These are phyloP conservation scores for Babyrousa celebensis DNA, from an alignment of 2,797 vertebrate species.

Conservation along the genomic window DNA sequence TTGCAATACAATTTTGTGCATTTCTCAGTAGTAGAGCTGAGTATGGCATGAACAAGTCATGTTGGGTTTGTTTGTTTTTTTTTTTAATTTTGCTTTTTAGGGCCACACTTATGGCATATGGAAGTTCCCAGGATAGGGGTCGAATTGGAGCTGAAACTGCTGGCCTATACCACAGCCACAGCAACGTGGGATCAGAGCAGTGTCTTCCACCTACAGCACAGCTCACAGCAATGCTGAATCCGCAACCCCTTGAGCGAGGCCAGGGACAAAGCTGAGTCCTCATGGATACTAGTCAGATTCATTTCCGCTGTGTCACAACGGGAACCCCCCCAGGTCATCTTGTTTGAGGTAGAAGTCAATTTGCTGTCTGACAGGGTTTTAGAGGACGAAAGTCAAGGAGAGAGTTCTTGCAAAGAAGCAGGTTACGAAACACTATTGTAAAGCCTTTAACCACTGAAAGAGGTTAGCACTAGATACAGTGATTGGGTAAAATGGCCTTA, in stretches of 20 bases:
- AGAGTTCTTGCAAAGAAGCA: conserved; percentile 22
- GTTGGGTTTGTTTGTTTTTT: not conserved
- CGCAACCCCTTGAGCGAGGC: no score
- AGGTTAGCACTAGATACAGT: not conserved
- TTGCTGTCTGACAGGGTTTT: not conserved
- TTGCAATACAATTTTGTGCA: not conserved
- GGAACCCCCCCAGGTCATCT: not conserved
- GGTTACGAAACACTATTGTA: not conserved
- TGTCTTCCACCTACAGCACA: no score
- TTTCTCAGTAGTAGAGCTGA: not conserved
- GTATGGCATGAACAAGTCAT: not conserved
- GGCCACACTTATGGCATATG: no score
- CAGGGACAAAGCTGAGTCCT: no score
- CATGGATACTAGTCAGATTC: no score
- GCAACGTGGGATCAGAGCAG: no score
- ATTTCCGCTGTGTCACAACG: no score
- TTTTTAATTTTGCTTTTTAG: no score
- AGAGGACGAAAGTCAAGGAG: not conserved
- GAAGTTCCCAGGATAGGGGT: no score
- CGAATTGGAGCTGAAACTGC: no score
- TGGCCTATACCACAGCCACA: no score
- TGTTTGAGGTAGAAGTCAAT: not conserved
- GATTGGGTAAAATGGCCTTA: not conserved
- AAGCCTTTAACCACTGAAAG: not conserved
- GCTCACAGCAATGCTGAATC: no score